Base-by-base conservation (phyloP, 2,113 vertebrate genomes). In the Nanorana parkeri region DNA sequence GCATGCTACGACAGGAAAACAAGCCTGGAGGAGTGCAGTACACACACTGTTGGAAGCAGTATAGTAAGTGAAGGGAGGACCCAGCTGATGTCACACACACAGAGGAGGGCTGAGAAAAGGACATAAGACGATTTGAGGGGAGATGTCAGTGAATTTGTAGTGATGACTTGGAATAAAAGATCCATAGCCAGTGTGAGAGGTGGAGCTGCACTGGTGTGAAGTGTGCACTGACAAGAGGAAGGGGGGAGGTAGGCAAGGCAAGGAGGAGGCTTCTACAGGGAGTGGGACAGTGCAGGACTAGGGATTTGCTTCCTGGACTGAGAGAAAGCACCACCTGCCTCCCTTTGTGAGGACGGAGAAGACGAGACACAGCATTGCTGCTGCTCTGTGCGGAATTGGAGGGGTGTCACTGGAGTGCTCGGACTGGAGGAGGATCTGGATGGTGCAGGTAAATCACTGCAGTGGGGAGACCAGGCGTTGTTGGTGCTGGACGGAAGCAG, bases 381-480 rank as follows among this genome's bases (percentile, higher is more conserved):
- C 11, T 4, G 17, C 16, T 23, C 29, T 41, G n/a, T n/a, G n/a
- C 29, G n/a, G 68, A 71, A 17, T 47, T 36, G 5, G 21, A 29
- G 55, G 54, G 54, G 24, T 74, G 11, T 29, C 71, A 17, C 19
- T 6, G 29, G n/a, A 47, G n/a, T n/a, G n/a, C n/a, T 20, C 20
- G 77, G 28, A 79, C 63, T 64, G 36, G 17, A 71, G 67, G 78
- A 80, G 78, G 79, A 55, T 73, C 79, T 81, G 79, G 58, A 81
- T 81, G 79, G 79, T 81, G 68, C 69, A 81, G 79, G 79, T 81
- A 81, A 67, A 74, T 54, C 41, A 52, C 68, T 65, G 79, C 58
- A 65, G 79, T 71, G 36, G 23, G 58, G 23, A 17, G 15, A 15
- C 3, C n/a, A n/a, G n/a, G n/a, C n/a, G n/a, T n/a, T n/a, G n/a